Percentiles rank a stretch among this genome's conserved stretches.
Evolutionary conservation across 53 echinoderm and acorn worm genomes (phyloP).

Genomic region (Paracentrotus lividus): DNA sequence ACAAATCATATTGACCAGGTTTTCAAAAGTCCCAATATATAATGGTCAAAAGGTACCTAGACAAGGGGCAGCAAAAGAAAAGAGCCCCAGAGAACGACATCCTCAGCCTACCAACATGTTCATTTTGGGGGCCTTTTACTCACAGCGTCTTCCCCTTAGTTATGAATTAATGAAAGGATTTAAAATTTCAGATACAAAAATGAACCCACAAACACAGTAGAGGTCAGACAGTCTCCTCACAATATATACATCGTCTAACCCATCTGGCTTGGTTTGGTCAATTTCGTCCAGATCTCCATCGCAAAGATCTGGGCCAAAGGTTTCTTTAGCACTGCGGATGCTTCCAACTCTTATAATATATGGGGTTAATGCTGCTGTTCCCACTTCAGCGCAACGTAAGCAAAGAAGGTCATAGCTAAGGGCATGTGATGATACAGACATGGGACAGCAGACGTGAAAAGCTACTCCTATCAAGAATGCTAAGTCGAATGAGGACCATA

Average conservation of each 20-base stretch:
- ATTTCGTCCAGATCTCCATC: constrained; percentile 47
- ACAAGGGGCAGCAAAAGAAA: too few species aligned
- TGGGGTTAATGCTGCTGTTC: constrained; percentile 35
- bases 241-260: constrained; percentile 23
- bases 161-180: too few species aligned
- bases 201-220: too few species aligned
- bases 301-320: neutral
- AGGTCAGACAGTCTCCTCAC: neutral
- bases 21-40: too few species aligned
- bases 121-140: too few species aligned
- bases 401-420: constrained; percentile 6
- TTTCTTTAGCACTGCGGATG: constrained; percentile 1
- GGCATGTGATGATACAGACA: neutral
- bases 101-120: too few species aligned
- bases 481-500: neutral
- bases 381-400: constrained; percentile 7
- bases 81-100: too few species aligned
- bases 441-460: neutral
- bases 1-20: too few species aligned
- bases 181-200: too few species aligned
- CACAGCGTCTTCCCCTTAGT: too few species aligned
- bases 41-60: too few species aligned
- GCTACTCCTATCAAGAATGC: constrained; percentile 10
- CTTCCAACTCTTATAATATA: constrained; percentile 42
- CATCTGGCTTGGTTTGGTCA: constrained; percentile 32